Conservation (phyloP, 2,113 vertebrate species). For the Gracilinanus agilis region DNA sequence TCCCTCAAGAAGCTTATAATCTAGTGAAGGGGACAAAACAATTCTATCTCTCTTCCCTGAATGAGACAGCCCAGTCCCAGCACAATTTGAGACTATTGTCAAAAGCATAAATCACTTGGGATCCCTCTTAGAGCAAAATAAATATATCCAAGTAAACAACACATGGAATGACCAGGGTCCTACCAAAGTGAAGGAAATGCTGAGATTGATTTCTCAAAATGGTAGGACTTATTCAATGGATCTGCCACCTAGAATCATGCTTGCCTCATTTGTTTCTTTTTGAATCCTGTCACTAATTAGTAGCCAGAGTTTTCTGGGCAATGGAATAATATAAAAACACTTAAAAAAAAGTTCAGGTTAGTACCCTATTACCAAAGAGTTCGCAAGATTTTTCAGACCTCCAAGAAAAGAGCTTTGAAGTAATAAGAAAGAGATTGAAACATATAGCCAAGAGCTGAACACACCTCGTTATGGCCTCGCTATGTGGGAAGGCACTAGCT, state of each 20-base stretch:
- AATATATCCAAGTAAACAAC: not conserved
- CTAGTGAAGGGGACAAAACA: not conserved
- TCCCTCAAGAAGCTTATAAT: not conserved
- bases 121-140: not conserved
- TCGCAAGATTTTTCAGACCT: conserved; percentile 66
- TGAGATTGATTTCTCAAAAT: not conserved
- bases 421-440: conserved; percentile 77
- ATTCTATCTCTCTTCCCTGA: not conserved
- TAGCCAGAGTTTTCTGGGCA: not conserved
- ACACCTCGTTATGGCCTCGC: conserved; percentile 82
- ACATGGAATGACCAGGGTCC: not conserved
- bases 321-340: not conserved
- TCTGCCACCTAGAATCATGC: not conserved
- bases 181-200: not conserved
- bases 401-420: conserved; percentile 74
- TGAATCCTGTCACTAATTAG: not conserved
- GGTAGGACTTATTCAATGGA: not conserved
- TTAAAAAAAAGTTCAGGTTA: conserved; percentile 30
- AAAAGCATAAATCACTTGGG: not conserved
- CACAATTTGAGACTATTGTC: not conserved
- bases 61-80: not conserved
- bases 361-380: conserved; percentile 66
- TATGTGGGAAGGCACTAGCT: conserved; percentile 76
- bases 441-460: conserved; percentile 72
- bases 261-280: not conserved